Conservation (phyloP, 2,797 vertebrate genomes). For the Botia kubotai region DNA sequence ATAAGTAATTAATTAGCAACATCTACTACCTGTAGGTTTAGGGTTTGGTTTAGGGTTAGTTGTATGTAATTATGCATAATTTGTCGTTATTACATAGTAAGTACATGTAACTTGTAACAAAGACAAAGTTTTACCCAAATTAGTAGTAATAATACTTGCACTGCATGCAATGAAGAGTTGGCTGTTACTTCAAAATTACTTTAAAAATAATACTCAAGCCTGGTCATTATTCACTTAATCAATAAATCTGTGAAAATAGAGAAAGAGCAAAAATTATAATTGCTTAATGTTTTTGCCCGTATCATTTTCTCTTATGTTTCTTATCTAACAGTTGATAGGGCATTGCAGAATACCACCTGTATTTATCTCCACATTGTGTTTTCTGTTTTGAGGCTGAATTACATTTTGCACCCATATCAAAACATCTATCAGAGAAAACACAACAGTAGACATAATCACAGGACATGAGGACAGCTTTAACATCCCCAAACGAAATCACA, state of each 20-base stretch:
- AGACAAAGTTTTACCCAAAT: no score
- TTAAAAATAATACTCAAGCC: background rate
- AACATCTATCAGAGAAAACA: slow-evolving; percentile 46
- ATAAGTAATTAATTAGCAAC: no score
- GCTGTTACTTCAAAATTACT: background rate
- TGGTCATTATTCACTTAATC: background rate
- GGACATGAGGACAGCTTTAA: slow-evolving; percentile 18
- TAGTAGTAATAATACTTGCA: background rate
- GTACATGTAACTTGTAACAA: no score
- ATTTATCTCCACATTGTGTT: background rate
- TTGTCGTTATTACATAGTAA: no score
- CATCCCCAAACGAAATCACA: slow-evolving; percentile 52
- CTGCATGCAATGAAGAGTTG: background rate
- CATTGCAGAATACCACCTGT: slow-evolving; percentile 1
- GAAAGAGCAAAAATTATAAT: background rate
- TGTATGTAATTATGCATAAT: no score
- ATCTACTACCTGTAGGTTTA: no score
- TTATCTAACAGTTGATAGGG: slow-evolving; percentile 9
- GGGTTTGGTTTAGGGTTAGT: no score
- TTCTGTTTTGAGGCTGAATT: slow-evolving; percentile 41
- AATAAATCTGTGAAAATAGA: background rate
- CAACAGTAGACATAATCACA: slow-evolving; percentile 7
- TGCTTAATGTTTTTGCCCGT: no score
- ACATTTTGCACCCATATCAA: slow-evolving; percentile 41
- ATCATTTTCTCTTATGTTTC: slow-evolving; percentile 14